Base-by-base conservation (phyloP, 2,113 vertebrate genomes). In the Ptyas mucosa region DNA sequence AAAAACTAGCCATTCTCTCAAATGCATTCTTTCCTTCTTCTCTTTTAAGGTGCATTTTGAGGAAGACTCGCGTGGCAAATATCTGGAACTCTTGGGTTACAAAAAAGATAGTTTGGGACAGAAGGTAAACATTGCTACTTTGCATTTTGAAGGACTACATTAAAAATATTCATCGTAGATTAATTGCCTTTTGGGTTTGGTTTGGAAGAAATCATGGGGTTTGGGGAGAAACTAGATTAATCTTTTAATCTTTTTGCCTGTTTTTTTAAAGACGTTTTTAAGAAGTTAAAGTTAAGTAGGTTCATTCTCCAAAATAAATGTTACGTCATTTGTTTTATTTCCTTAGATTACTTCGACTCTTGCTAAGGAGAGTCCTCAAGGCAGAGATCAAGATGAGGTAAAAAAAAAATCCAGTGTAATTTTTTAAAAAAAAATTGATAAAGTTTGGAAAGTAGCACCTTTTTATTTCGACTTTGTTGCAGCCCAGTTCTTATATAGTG, bases 41-140 rank as follows among this genome's bases (percentile, higher is more conserved):
- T 24, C 2, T 69, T 93, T 89, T 43, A 85, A 89, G 99, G 99
- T 98, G 15, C 99, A 99, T 96, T 99, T 99, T 95, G 99, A 99
- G 96, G 98, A 98, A 53, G 98, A 99, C 93, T 96, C 98, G 18
- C 98, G 99, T 95, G 97, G 97, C 87, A 99, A 98, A 95, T 99
- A 99, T 94, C 98, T 99, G 58, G 98, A 99, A 26, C 99, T 99
- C 94, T 96, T 99, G 55, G 99, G 99, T 12, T 99, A 98, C 96
- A 98, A 96, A 94, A 99, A 98, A 90, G 98, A 99, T 96, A 98
- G 99, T 46, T 96, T 99, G 1, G 98, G 97, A 90, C 96, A 98
- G 89, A 99, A 99, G 98, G 99, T 99, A 97, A 97, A 58, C 11
- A 24, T 49, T 18, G 26, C 51, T 57, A 21, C 54, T 5, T 90